Base-by-base conservation (phyloP, 2,113 vertebrate species). In the Neoarius graeffei region DNA sequence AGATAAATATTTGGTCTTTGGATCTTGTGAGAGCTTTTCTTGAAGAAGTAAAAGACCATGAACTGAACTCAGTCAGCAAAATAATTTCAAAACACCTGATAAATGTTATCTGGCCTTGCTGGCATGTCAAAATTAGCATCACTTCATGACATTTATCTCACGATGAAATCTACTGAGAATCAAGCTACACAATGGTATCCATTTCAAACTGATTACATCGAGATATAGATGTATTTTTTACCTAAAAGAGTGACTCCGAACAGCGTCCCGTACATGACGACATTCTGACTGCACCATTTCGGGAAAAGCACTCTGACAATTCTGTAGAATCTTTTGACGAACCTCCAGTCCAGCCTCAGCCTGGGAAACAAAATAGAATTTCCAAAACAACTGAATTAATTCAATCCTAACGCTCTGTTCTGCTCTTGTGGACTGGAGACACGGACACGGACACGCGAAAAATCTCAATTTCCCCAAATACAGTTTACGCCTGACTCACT, bases 301-400 rank as follows among this genome's bases (percentile, higher is more conserved):
- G 97, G 96, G 91, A 99, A 98, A n/a, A 99, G 95, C 57, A 98
- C 93, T n/a, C 92, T 93, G 93, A 95, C 96, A 89, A 99, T 97
- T 67, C 93, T 91, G 89, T 95, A 91, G 90, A 99, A 97, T 74
- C 97, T 95, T 92, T 95, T 94, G 30, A 98, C 85, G 91, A 97
- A 98, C 48, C 88, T 94, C 92, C 96, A 92, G 91, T 98, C 98
- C 85, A 99, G 91, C 80, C 92, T 96, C 1, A 92, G 94, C 88
- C 97, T 99, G 64, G 27, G 1, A 35, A n/a, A n/a, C 52, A 50
- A 23, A 7, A 74, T 17, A 30, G 30, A 35, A 69, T 42, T 42
- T 42, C 42, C 42, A 30, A 42, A 3, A 71, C 14, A 20, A 9
- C 7, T 1, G 9, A 52, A 52, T 54, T 11, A 54, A 80, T 11